Base-by-base conservation (phyloP, 2,797 vertebrate species). In the Knipowitschia caucasica region DNA sequence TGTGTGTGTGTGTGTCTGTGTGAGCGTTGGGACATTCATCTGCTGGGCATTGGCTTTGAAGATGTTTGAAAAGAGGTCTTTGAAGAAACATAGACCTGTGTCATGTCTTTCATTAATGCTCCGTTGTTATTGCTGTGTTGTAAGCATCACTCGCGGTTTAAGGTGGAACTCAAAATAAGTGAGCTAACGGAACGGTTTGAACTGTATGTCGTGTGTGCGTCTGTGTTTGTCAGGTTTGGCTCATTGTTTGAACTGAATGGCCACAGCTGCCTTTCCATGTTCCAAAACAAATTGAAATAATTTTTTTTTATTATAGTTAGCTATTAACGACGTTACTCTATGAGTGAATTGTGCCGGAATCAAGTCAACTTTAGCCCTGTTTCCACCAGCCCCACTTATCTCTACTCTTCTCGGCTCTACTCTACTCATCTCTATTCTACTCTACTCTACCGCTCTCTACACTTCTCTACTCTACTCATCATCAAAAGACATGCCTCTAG, bases 1-100 rank as follows among this genome's bases (percentile, higher is more conserved):
- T 46, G 5, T 61, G 46, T 50, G 39, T 42, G 5, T 25, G 12
- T 23, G 38, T 39, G 43, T 46, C 7, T 59, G 44, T 51, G 8
- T 12, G 4, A 11, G 26, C 25, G 29, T 3, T 29, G 26, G 26
- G 17, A 10, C 26, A 46, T 29, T 27, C 44, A 46, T 29, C 44
- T 46, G 39, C 21, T 24, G 27, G 45, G 27, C 17, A 30, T 27
- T 44, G 14, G 42, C 42, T 29, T 26, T 43, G 20, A 46, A 46
- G 44, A 47, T 30, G 26, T 47, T 47, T 31, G 27, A 47, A 20
- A 30, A 10, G 8, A 2, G 27, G 17, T 47, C 27, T 47, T 47
- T 47, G 27, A 47, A 47, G 27, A 30, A 20, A 21, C 26, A 30
- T 30, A 40, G 39, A 54, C 59, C n/a, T 49, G 17, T 14, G 14